phyloP scores from a whole-genome alignment of 2,888 invertebrate genomes.

The Hirtodrosophila confusa region DNA sequence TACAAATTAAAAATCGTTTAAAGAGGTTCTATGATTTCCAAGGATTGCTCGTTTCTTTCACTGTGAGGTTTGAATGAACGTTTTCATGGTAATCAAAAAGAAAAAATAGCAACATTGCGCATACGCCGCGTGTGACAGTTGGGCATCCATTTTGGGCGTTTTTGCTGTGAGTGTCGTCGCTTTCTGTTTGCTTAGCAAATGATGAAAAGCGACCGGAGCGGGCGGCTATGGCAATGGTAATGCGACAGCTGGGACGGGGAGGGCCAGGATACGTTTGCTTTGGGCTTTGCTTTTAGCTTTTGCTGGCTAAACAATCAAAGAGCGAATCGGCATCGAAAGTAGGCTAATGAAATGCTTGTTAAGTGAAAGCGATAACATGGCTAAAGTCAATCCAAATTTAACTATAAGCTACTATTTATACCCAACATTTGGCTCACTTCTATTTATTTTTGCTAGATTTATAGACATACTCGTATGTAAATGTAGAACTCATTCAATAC shows the following conservation, averaged over 20 bases:
- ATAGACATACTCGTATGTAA: too few species aligned
- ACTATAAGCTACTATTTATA: too few species aligned
- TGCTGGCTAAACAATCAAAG: slow-evolving; percentile 39
- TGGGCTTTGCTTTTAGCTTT: slow-evolving; percentile 28
- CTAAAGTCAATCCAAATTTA: slow-evolving; percentile 28
- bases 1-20: too few species aligned
- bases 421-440: too few species aligned
- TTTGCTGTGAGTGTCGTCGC: slow-evolving; percentile 4
- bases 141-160: slow-evolving; percentile 19
- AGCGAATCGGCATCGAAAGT: slow-evolving; percentile 55
- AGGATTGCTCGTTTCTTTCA: neutral
- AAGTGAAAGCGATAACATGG: slow-evolving; percentile 60
- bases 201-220: slow-evolving; percentile 23
- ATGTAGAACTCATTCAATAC: too few species aligned
- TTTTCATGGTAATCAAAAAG: neutral
- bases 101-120: slow-evolving; percentile 27
- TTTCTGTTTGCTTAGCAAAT: slow-evolving; percentile 52
- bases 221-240: neutral
- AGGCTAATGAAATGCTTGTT: slow-evolving; percentile 72
- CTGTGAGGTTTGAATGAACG: neutral
- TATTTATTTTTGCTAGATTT: too few species aligned
- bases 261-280: slow-evolving; percentile 3
- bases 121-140: slow-evolving; percentile 44
- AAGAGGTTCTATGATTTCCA: neutral
- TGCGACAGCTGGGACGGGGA: too few species aligned